Evolutionary conservation across 2,113 vertebrate species (phyloP), one percentile per base, ranked within the genome.

Genomic region (Eurystomus gularis): DNA sequence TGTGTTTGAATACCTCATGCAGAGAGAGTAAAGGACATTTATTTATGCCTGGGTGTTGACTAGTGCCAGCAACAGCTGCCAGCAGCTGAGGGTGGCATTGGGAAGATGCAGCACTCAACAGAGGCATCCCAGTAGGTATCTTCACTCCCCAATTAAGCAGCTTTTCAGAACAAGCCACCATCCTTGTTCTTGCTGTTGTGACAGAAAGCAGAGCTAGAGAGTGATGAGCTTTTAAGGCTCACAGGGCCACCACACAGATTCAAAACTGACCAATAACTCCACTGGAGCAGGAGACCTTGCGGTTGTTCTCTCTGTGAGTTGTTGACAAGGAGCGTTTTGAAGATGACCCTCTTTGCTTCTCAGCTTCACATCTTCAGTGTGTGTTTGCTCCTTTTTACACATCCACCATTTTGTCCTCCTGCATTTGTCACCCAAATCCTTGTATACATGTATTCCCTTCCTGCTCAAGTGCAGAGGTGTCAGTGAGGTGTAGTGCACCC

Each of bases 1-100:
- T 93, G 76, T 85, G 62, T 84, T 96, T 93, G 88, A 95, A 66
- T 58, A 72, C 52, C 42, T 96, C 86, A 70, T 44, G 40, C 62
- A 71, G 86, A 96, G 78, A 89, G 39, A 48, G 69, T 37, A 90
- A 89, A 88, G 62, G n/a, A 48, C 35, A 51, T 75, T 83, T 87
- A 79, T 82, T 86, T 65, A 57, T 65, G 77, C 52, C 49, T 9
- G 46, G 86, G 20, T 79, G 57, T 73, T 44, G 73, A 10, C 71
- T 87, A 58, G 33, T 79, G 79, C 77, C 90, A 93, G 77, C 58
- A 85, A 42, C 35, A 65, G 65, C 81, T 92, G 77, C 70, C 81
- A 79, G 73, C 60, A 78, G 51, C 85, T 44, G 64, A 69, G 44
- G 7, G 25, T 78, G 64, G 58, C 61, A 72, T 26, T 51, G 23